Evolutionary conservation across 1,140 invertebrate genomes (phyloP), one percentile per base, ranked within the genome.

Genomic region (Callitettix versicolor): DNA sequence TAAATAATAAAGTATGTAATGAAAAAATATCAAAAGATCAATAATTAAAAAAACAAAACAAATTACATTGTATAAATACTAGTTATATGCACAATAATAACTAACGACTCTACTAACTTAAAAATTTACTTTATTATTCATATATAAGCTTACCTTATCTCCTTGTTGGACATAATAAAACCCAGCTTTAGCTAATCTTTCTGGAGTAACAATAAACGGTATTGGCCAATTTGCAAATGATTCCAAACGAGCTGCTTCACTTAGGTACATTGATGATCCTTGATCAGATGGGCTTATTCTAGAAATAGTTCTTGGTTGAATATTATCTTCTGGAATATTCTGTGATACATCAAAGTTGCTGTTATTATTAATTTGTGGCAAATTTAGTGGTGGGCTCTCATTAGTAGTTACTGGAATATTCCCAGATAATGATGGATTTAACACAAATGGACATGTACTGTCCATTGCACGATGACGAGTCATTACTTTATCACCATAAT

Each of bases 121-220:
- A n/a, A n/a, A n/a, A n/a, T n/a, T n/a, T n/a, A n/a, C n/a, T n/a
- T n/a, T n/a, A n/a, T n/a, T n/a, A n/a, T n/a, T n/a, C n/a, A n/a
- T n/a, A n/a, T n/a, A 41, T 12, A 15, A 5, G 17, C 48, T 40
- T 67, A 76, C 75, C 67, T 69, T 67, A 63, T 85, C 82, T 12
- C 64, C 66, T 42, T 68, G 58, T 36, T 75, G 69, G 9, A 84
- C 69, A 65, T 85, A 91, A 65, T 84, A 89, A 69, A 92, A 94
- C 5, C 91, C 91, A 59, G 89, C 85, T 67, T 76, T 76, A 0
- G 88, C 90, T 55, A 95, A 69, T 14, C 79, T 75, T 65, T 81
- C 72, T 1, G 86, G 81, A 1, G 76, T 75, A 11, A 83, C 76
- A 42, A 80, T 74, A 44, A 66, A 73, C 53, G 62, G 61, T 64